Conservation (phyloP, 1,140 invertebrate genomes). For the Drosophila seguyi region DNA sequence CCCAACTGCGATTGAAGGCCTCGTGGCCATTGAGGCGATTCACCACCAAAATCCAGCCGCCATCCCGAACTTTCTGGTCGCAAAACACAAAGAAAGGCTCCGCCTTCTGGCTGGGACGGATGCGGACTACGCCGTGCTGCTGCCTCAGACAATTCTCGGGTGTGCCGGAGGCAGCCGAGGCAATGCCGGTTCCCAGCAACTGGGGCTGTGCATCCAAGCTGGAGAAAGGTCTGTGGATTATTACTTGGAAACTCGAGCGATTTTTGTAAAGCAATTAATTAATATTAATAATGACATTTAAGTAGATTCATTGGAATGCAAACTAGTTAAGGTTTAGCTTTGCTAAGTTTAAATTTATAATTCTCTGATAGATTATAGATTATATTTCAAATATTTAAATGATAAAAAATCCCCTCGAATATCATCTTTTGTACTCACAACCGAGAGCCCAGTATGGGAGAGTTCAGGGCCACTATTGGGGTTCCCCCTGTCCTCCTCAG, state of each 20-base stretch:
- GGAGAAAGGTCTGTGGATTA: neutral
- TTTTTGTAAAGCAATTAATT: too few species aligned
- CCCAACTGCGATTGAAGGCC: conserved; percentile 66
- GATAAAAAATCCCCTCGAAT: neutral
- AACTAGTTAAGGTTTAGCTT: too few species aligned
- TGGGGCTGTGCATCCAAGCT: conserved; percentile 42
- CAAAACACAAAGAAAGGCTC: conserved; percentile 68
- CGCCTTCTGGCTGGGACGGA: conserved; percentile 31
- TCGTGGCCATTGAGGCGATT: conserved; percentile 61
- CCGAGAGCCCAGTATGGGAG: conserved; percentile 27
- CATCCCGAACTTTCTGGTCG: conserved; percentile 54
- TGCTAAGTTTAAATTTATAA: too few species aligned
- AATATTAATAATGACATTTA: too few species aligned
- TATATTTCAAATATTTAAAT: neutral
- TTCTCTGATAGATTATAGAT: too few species aligned
- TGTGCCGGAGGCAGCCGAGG: conserved; percentile 1
- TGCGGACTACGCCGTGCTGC: conserved; percentile 54
- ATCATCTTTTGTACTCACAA: conserved; percentile 37
- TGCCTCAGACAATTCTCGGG: conserved; percentile 56
- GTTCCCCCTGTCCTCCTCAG: conserved; percentile 19
- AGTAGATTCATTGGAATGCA: too few species aligned
- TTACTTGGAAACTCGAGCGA: too few species aligned
- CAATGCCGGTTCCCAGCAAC: neutral
- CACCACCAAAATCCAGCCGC: conserved; percentile 64
- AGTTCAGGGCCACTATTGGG: neutral